Evolutionary conservation across 2,888 invertebrate species (phyloP).

Genomic region (Ormyrus thymus): DNA sequence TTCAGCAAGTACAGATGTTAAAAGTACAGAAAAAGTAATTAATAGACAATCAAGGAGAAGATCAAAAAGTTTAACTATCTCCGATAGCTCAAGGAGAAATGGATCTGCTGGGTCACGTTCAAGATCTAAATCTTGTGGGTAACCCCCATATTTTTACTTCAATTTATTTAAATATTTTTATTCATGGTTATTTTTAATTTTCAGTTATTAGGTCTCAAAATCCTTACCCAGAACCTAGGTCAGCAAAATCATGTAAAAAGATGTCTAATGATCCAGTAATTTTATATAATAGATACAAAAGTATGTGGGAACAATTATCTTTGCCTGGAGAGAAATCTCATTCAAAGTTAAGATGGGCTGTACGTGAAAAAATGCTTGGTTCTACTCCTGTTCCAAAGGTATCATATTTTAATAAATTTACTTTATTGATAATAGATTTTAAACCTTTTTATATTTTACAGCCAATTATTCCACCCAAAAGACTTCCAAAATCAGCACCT

Average conservation of each 20-base stretch:
- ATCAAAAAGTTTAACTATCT: constrained; percentile 45
- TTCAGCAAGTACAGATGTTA: constrained; percentile 5
- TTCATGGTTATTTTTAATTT: constrained; percentile 58
- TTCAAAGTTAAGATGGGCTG: constrained; percentile 82
- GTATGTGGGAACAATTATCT: constrained; percentile 84
- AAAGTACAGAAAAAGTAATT: too few relatives aligned
- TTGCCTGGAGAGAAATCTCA: constrained; percentile 85
- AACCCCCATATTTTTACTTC: not conserved
- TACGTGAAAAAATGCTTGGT: constrained; percentile 83
- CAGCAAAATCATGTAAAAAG: constrained; percentile 70
- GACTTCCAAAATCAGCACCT: not conserved
- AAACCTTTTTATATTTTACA: not conserved
- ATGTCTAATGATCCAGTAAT: constrained; percentile 82
- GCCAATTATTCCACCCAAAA: not conserved
- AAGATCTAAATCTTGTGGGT: constrained; percentile 67
- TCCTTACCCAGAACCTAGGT: constrained; percentile 70
- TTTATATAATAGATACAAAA: constrained; percentile 85
- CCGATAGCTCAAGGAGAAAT: constrained; percentile 51
- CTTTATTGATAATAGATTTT: not conserved
- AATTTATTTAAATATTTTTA: not conserved
- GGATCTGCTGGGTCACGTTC: constrained; percentile 48
- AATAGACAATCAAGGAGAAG: constrained; percentile 6
- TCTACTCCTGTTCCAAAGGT: constrained; percentile 71
- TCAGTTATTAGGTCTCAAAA: constrained; percentile 80
- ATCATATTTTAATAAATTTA: constrained; percentile 33